Percentiles rank a stretch among this genome's conserved stretches.
These are phyloP conservation scores for Ligdia adustata DNA, from an alignment of 2,888 invertebrate species.

Conservation along the genomic window DNA sequence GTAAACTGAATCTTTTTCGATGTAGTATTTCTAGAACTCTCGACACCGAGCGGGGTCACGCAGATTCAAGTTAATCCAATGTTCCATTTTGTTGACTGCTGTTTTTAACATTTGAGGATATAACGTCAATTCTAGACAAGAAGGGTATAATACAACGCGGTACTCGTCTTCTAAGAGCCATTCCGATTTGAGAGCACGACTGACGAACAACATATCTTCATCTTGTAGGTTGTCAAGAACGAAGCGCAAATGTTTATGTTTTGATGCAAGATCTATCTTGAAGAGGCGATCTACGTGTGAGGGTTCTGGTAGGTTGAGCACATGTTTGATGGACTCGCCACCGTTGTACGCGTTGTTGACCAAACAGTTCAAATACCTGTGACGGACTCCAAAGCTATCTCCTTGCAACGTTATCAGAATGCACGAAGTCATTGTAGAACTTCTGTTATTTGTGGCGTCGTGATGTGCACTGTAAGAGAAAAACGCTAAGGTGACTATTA, in stretches of 20 bases:
- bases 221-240: conserved; percentile 32
- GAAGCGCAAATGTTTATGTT: conserved; percentile 28
- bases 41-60: conserved; percentile 47
- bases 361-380: conserved; percentile 36
- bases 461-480: not conserved
- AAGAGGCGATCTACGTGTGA: conserved; percentile 36
- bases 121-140: conserved; percentile 31
- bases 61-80: conserved; percentile 36
- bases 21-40: conserved; percentile 59
- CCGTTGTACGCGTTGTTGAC: conserved; percentile 24
- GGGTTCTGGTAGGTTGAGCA: conserved; percentile 21
- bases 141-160: conserved; percentile 32
- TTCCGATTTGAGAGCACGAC: conserved; percentile 35
- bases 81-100: conserved; percentile 36
- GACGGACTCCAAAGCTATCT: conserved; percentile 42
- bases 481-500: too few relatives aligned
- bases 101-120: conserved; percentile 38
- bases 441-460: too few relatives aligned
- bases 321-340: conserved; percentile 12
- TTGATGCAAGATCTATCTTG: conserved; percentile 37
- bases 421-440: conserved; percentile 10
- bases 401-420: conserved; percentile 24
- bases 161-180: conserved; percentile 36
- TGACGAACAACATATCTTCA: conserved; percentile 38
- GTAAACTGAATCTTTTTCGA: conserved; percentile 39